Conservation (phyloP, 2,113 vertebrate genomes). For the Menidia beryllina region DNA sequence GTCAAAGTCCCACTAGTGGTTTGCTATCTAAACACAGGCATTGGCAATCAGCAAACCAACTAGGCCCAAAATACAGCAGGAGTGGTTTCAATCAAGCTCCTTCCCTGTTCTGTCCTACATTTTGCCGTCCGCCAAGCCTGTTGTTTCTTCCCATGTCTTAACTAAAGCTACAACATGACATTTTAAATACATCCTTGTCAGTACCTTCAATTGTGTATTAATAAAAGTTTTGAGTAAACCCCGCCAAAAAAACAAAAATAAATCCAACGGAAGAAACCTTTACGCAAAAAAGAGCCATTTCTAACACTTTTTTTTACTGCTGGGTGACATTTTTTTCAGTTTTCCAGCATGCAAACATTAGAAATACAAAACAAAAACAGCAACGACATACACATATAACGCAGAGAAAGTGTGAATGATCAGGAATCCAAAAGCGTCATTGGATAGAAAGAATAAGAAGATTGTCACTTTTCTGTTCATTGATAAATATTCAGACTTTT, state of each 20-base stretch:
- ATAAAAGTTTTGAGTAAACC: neutral
- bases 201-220: constrained; percentile 43
- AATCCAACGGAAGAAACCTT: neutral
- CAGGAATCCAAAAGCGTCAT: neutral
- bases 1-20: constrained; percentile 75
- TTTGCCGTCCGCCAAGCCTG: constrained; percentile 42
- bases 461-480: neutral
- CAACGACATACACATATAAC: too few relatives aligned
- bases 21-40: constrained; percentile 81
- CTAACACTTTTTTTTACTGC: constrained; percentile 13
- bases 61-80: constrained; percentile 74
- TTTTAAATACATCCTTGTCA: constrained; percentile 44
- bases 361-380: too few relatives aligned
- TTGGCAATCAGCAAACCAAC: constrained; percentile 75
- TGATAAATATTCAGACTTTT: constrained; percentile 54
- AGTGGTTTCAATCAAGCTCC: constrained; percentile 73
- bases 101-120: constrained; percentile 48
- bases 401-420: too few relatives aligned
- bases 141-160: constrained; percentile 55
- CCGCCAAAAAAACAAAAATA: too few relatives aligned
- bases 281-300: neutral
- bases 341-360: too few relatives aligned
- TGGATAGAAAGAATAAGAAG: neutral
- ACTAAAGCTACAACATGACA: constrained; percentile 46
- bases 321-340: neutral